A percentile compares a stretch with the other conserved stretches of the same genome.
phyloP scores from a whole-genome alignment of 2,113 vertebrate species.

The Chlamydotis undulata region DNA sequence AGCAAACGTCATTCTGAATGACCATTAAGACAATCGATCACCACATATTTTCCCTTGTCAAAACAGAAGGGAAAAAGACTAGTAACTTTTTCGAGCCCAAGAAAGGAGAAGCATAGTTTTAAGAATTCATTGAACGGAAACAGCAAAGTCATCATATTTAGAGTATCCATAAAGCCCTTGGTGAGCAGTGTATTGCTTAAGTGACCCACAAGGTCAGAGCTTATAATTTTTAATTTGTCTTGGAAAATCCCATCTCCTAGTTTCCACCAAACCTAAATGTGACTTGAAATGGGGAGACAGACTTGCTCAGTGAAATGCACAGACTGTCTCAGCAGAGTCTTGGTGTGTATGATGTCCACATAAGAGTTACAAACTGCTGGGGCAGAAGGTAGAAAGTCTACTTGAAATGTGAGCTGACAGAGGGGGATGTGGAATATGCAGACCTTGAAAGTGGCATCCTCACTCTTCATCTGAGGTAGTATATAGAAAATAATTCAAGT shows the following conservation, averaged over 20 bases:
- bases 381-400: not conserved
- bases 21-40: not conserved
- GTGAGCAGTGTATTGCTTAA: not conserved
- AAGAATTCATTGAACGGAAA: not conserved
- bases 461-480: not conserved
- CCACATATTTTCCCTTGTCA: not conserved
- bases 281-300: not conserved
- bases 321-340: not conserved
- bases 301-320: not conserved
- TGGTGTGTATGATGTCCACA: not conserved
- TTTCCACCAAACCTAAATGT: not conserved
- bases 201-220: not conserved
- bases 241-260: not conserved
- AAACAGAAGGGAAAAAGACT: not conserved
- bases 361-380: not conserved
- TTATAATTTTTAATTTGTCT: not conserved
- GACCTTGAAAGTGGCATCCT: not conserved
- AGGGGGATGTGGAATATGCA: not conserved
- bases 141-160: not conserved
- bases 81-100: not conserved
- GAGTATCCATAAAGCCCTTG: not conserved
- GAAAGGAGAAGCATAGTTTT: not conserved
- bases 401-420: not conserved
- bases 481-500: not conserved
- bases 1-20: slow-evolving; percentile 6